Percentiles rank a stretch among this genome's conserved stretches.
These are phyloP conservation scores for Herminia tarsipennalis DNA, from an alignment of 2,888 invertebrate genomes.

Conservation along the genomic window DNA sequence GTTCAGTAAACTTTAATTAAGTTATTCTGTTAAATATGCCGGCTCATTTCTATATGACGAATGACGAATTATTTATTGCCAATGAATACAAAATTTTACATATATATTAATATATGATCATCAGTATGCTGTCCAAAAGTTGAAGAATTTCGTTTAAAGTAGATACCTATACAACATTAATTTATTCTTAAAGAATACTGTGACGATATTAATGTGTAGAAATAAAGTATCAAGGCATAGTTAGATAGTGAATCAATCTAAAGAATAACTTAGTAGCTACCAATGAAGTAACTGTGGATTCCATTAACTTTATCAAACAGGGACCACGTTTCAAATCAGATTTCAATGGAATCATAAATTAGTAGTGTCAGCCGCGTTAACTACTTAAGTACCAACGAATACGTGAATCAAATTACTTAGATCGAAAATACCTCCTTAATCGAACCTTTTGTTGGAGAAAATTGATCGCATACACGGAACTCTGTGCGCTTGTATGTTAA, in stretches of 20 bases:
- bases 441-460: slow-evolving; percentile 52
- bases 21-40: slow-evolving; percentile 30
- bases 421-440: slow-evolving; percentile 51
- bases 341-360: slow-evolving; percentile 62
- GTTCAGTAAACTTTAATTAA: slow-evolving; percentile 57
- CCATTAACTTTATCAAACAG: slow-evolving; percentile 44
- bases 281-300: slow-evolving; percentile 31
- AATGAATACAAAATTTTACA: slow-evolving; percentile 16
- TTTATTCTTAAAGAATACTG: no score
- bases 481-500: slow-evolving; percentile 16
- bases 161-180: neutral
- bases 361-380: slow-evolving; percentile 51
- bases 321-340: slow-evolving; percentile 50
- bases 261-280: slow-evolving; percentile 34
- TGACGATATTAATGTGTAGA: no score
- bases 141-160: slow-evolving; percentile 6
- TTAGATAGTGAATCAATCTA: slow-evolving; percentile 17
- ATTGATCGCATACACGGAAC: slow-evolving; percentile 43
- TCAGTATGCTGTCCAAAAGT: slow-evolving; percentile 10
- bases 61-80: slow-evolving; percentile 29
- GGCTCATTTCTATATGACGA: slow-evolving; percentile 16
- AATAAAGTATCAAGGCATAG: no score
- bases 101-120: slow-evolving; percentile 17
- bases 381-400: slow-evolving; percentile 41
- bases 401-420: slow-evolving; percentile 54